A percentile compares a stretch with the other conserved stretches of the same genome.
phyloP scores from a whole-genome alignment of 2,113 vertebrate species.

The Syrmaticus mikado region DNA sequence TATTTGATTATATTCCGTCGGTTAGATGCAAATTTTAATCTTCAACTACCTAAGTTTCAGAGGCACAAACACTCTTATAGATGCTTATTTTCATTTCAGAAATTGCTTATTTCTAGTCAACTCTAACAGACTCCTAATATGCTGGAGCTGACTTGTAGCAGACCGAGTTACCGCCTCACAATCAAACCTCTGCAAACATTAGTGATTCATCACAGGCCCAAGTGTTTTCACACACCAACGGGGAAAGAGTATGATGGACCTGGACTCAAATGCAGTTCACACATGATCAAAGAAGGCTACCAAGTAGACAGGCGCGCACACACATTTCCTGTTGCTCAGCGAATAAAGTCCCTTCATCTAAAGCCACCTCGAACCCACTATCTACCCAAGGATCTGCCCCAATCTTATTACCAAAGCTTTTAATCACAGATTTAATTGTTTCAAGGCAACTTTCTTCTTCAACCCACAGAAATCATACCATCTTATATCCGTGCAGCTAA shows the following conservation, averaged over 20 bases:
- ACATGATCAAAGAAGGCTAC: not conserved
- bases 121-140: not conserved
- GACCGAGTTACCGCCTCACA: not conserved
- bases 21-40: too few relatives aligned
- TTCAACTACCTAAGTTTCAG: not conserved
- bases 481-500: not conserved
- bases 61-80: not conserved
- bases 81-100: not conserved
- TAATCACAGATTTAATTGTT: not conserved
- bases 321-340: not conserved
- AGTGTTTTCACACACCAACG: rapidly evolving
- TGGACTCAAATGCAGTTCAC: not conserved
- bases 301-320: not conserved
- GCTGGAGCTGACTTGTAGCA: not conserved
- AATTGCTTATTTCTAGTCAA: not conserved
- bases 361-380: not conserved
- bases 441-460: not conserved
- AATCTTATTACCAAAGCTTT: not conserved
- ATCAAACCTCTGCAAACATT: not conserved
- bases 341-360: not conserved
- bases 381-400: not conserved
- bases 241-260: rapidly evolving
- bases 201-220: not conserved
- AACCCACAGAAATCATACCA: not conserved
- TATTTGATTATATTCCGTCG: not conserved